Base-by-base conservation (phyloP, 2,797 vertebrate genomes). In the Pseudochirops cupreus region DNA sequence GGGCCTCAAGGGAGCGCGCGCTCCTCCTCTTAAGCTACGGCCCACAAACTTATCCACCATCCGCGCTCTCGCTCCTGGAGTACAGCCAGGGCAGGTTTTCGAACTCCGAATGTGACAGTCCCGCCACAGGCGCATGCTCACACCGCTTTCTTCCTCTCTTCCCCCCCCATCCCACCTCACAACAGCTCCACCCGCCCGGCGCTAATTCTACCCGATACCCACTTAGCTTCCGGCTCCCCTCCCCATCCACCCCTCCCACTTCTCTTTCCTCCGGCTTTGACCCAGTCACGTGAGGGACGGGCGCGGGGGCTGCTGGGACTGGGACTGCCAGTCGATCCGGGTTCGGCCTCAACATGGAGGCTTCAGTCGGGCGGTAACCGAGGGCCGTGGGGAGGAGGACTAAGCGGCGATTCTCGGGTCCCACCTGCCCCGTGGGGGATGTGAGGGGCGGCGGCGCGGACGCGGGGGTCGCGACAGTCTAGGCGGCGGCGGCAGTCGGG, bases 271-370 rank as follows among this genome's bases (percentile, higher is more conserved):
- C 82, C 24, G 6, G 39, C 91, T 59, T 3, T 62, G 39, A 74
- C 90, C 91, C 92, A 52, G 95, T 99, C 98, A 98, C 98, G 98
- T 98, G 98, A 97, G 96, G 62, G 95, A 1, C 91, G 50, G 28
- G 90, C 98, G 98, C 98, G 95, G 96, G 95, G 98, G 52, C 74
- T 92, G 98, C 95, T 82, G 98, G 98, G 98, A 98, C 92, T 55
- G 87, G 98, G 96, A 94, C 97, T 96, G 52, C 96, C 96, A 95
- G 97, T 96, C 96, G 97, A 97, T 91, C 98, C 90, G 97, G 98
- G 91, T 90, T 93, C 96, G 89, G 97, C 97, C 57, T 56, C 93
- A 97, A 98, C 0, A 99, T 98, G 98, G 98, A 98, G 98, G 97
- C 31, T 82, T 58, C 33, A 16, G 96, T 90, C 52, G 1, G 59